These are phyloP conservation scores for Danio aesculapii DNA, from an alignment of 2,797 vertebrate genomes.

Conservation along the genomic window DNA sequence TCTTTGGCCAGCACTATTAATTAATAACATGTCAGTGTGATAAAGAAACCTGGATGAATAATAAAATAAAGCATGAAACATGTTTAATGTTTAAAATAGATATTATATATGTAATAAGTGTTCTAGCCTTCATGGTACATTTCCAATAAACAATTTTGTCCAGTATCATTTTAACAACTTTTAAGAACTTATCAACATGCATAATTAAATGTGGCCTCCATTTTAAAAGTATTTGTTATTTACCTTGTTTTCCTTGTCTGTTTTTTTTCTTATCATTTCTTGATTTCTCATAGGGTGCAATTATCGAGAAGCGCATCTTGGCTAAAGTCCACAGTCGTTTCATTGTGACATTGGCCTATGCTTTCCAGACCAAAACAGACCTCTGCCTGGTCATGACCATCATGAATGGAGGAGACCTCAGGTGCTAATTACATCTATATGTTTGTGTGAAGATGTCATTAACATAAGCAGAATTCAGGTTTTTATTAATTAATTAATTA, in stretches of 20 bases:
- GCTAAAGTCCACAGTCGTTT: conserved; percentile 84
- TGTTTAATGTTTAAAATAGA: too few relatives aligned
- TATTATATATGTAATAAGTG: neutral
- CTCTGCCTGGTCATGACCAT: conserved; percentile 84
- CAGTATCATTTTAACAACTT: neutral
- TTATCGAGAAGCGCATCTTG: conserved; percentile 82
- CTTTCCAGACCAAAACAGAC: conserved; percentile 83
- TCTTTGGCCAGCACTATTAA: too few relatives aligned
- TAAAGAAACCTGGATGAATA: too few relatives aligned
- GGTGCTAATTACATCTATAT: conserved; percentile 62
- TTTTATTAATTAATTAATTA: too few relatives aligned
- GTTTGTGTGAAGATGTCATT: too few relatives aligned
- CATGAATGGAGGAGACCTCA: conserved; percentile 85
- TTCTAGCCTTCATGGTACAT: neutral
- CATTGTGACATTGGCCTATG: conserved; percentile 80
- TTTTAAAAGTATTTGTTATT: neutral
- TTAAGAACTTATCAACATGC: neutral
- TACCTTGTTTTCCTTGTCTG: conserved; percentile 1
- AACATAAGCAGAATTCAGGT: too few relatives aligned
- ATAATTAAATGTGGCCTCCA: neutral
- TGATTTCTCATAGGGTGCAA: conserved; percentile 73
- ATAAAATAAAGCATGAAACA: too few relatives aligned
- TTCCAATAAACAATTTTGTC: neutral
- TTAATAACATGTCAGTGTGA: too few relatives aligned
- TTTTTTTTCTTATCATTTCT: conserved; percentile 29